Evolutionary conservation across 2,113 vertebrate genomes (phyloP).

Genomic region (Argyrosomus japonicus): DNA sequence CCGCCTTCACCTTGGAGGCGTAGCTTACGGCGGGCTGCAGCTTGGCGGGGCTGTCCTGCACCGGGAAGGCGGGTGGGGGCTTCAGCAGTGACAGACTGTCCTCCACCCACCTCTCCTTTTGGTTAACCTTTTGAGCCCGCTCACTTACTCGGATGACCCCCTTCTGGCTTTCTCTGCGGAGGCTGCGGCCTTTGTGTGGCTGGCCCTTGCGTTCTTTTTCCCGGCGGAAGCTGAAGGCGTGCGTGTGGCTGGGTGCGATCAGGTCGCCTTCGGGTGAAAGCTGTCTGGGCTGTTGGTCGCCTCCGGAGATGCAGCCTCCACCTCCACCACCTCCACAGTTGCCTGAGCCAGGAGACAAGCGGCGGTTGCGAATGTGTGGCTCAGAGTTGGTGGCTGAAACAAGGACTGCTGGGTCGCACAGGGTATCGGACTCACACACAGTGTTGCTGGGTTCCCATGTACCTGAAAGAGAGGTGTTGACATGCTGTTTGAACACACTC

Average conservation of each 20-base stretch:
- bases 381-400: conserved; percentile 83
- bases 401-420: conserved; percentile 83
- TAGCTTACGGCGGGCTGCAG: conserved; percentile 89
- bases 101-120: conserved; percentile 83
- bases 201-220: conserved; percentile 79
- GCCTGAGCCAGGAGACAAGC: conserved; percentile 84
- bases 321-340: conserved; percentile 83
- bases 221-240: conserved; percentile 59
- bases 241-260: conserved; percentile 54
- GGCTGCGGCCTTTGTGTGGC: conserved; percentile 75
- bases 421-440: conserved; percentile 83
- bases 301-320: conserved; percentile 74
- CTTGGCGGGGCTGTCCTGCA: conserved; percentile 90
- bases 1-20: conserved; percentile 89
- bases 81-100: conserved; percentile 86
- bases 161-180: conserved; percentile 73
- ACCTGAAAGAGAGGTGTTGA: conserved; percentile 68
- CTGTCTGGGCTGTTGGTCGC: conserved; percentile 69
- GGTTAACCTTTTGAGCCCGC: conserved; percentile 67
- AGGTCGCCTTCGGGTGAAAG: conserved; percentile 59
- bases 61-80: conserved; percentile 88
- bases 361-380: conserved; percentile 87
- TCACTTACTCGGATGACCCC: conserved; percentile 51
- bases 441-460: conserved; percentile 85
- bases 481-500: not conserved